Evolutionary conservation across 2,797 vertebrate genomes (phyloP), one percentile per base, ranked within the genome.

Genomic region (Phalanger gymnotis): DNA sequence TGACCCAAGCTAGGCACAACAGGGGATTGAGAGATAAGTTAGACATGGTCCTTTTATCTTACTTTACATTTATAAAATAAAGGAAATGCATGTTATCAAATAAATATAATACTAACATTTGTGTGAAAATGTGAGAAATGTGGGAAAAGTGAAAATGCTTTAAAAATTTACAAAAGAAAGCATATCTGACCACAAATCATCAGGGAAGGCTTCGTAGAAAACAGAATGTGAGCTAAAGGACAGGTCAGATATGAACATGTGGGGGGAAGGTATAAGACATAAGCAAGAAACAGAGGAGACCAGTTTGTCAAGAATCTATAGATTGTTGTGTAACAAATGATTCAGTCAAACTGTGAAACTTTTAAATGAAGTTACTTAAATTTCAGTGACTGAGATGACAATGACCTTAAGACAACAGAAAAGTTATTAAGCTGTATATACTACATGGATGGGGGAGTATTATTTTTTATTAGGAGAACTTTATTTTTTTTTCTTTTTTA

Each of bases 341-440:
- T 55, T 54, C 58, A 10, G 93, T 53, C 92, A 94, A 95, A 51
- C 92, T 93, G 92, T 66, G 19, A 27, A 93, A 28, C 73, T 95
- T 54, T 92, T 93, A 92, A 90, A 94, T 92, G n/a, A 90, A 97
- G 52, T 94, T 22, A 47, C 92, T 96, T 87, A 95, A 53, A 93
- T 90, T 66, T 54, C 47, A 91, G 54, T 55, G 90, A 27, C 22
- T 92, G 54, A 94, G 53, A 40, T 53, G 5, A 92, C 22, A 73
- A 19, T 28, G 94, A 34, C 51, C 28, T 87, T 57, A 54, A 94
- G 92, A 3, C 54, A 40, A 57, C 25, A 66, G 53, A 40, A 19
- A 95, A 94, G 58, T 92, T 81, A 2, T 81, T 81, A 5, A 81
- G 7, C 7, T 22, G 19, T 73, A 73, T 73, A 6, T 22, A 40